phyloP scores from a whole-genome alignment of 2,888 invertebrate genomes.

The Melinaea marsaeus region DNA sequence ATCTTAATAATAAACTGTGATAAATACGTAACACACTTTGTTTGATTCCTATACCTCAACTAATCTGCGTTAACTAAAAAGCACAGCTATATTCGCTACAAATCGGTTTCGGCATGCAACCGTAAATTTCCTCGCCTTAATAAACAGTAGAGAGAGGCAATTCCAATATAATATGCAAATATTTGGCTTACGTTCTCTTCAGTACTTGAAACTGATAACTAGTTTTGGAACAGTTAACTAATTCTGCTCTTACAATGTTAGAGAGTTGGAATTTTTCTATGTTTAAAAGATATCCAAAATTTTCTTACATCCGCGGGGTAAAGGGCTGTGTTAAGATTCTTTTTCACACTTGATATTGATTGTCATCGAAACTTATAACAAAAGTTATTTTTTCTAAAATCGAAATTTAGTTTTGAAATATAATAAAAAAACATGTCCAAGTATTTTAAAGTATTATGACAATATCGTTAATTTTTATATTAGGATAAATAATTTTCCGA shows the following conservation, averaged over 20 bases:
- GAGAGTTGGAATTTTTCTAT: background rate
- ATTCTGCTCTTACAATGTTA: background rate
- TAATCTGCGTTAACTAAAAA: background rate
- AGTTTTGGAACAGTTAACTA: background rate
- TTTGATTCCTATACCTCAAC: background rate
- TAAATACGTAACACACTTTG: background rate
- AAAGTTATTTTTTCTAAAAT: background rate
- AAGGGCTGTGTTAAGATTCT: conserved; percentile 18
- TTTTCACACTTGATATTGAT: conserved; percentile 4
- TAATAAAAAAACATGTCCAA: too few relatives aligned
- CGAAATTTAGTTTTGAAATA: background rate
- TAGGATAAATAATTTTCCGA: too few relatives aligned
- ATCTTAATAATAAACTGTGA: too few relatives aligned
- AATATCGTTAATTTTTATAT: too few relatives aligned
- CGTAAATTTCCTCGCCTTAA: conserved; percentile 11
- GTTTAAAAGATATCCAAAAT: conserved; percentile 19
- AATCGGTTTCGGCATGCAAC: conserved; percentile 10
- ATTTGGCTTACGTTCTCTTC: conserved; percentile 8
- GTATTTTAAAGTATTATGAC: too few relatives aligned
- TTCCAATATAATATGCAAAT: conserved; percentile 13
- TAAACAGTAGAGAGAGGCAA: conserved; percentile 6
- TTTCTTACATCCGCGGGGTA: conserved; percentile 18
- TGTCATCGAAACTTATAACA: conserved; percentile 1
- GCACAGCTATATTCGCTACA: conserved; percentile 6
- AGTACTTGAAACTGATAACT: conserved; percentile 2